Evolutionary conservation across 2,888 invertebrate species (phyloP).

Genomic region (Dendrolimus pini): DNA sequence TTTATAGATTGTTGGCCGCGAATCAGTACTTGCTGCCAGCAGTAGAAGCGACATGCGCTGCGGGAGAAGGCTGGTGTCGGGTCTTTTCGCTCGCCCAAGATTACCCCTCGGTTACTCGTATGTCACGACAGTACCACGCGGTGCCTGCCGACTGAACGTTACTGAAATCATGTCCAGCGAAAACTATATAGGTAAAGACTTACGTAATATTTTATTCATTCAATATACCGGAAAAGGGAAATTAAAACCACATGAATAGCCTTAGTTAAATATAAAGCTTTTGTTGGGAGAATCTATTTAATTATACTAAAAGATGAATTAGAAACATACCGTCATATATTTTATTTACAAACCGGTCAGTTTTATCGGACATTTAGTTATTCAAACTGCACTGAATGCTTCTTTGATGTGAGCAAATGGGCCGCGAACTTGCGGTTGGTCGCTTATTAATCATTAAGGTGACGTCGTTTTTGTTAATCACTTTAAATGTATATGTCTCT

Average conservation of each 20-base stretch:
- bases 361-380: not conserved
- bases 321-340: not conserved
- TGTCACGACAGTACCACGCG: slow-evolving; percentile 89
- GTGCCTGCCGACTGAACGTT: slow-evolving; percentile 91
- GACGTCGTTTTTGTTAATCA: not conserved
- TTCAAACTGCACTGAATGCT: slow-evolving; percentile 30
- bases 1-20: slow-evolving; percentile 89
- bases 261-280: not conserved
- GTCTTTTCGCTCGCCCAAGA: slow-evolving; percentile 89
- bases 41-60: slow-evolving; percentile 58
- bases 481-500: too few species aligned
- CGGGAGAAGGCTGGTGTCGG: slow-evolving; percentile 84
- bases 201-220: not conserved
- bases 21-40: slow-evolving; percentile 86
- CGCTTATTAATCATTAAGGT: slow-evolving; percentile 54
- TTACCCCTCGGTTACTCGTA: slow-evolving; percentile 89
- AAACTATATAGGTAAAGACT: slow-evolving; percentile 86
- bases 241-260: not conserved
- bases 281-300: not conserved
- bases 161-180: slow-evolving; percentile 88
- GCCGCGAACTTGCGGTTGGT: slow-evolving; percentile 45
- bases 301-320: not conserved
- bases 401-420: slow-evolving; percentile 55
- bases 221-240: not conserved
- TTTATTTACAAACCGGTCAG: not conserved